Conservation (phyloP, 2,888 invertebrate genomes). For the Xestia xanthographa region DNA sequence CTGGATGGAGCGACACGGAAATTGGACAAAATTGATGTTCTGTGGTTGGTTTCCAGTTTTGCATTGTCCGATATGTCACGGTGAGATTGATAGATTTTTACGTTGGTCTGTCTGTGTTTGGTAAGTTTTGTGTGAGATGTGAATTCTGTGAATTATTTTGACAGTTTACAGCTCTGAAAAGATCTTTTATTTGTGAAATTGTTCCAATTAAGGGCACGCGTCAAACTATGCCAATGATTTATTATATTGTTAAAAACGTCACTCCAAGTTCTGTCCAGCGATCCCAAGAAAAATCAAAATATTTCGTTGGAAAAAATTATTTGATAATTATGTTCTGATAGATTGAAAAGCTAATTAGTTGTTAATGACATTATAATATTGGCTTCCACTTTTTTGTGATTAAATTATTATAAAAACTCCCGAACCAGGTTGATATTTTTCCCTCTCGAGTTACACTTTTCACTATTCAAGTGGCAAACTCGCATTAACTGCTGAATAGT, state of each 20-base stretch:
- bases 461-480: background rate
- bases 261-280: too few species aligned
- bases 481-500: background rate
- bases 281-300: background rate
- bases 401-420: background rate
- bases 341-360: constrained; percentile 2
- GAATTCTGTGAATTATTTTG: background rate
- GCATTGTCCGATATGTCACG: constrained; percentile 63
- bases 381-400: background rate
- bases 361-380: constrained; percentile 26
- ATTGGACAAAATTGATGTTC: constrained; percentile 75
- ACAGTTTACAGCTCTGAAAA: background rate
- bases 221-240: background rate
- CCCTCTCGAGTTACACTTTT: background rate
- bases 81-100: constrained; percentile 55
- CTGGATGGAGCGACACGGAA: constrained; percentile 72
- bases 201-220: background rate
- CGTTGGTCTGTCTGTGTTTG: constrained; percentile 12
- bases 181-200: background rate
- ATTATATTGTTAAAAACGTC: background rate
- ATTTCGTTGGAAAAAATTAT: constrained; percentile 10
- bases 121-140: constrained; percentile 3
- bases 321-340: constrained; percentile 7
- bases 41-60: constrained; percentile 67
- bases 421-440: background rate